These are phyloP conservation scores for Aphelenchoides fujianensis DNA, from an alignment of 1,140 invertebrate species.

Conservation along the genomic window DNA sequence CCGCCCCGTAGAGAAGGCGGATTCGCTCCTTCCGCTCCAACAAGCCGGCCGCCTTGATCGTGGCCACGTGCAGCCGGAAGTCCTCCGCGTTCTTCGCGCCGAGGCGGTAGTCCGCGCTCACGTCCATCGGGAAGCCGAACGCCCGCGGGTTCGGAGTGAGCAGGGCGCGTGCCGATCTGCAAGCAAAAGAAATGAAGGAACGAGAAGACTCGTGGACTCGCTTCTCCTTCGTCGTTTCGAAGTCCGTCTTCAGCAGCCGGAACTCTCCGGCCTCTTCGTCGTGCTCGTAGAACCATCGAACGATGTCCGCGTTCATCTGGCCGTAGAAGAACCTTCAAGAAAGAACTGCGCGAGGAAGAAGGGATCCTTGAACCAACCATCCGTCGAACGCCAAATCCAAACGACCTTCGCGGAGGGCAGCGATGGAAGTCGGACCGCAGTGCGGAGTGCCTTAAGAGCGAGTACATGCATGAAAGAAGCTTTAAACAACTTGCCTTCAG, in stretches of 20 bases:
- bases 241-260: conserved; percentile 3
- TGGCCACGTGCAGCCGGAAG: neutral
- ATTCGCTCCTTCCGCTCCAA: neutral
- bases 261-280: neutral
- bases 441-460: neutral
- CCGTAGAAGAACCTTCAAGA: conserved; percentile 18
- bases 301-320: neutral
- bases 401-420: neutral
- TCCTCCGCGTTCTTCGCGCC: neutral
- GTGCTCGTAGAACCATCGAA: conserved; percentile 22
- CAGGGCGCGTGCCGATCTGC: neutral
- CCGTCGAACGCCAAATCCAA: neutral
- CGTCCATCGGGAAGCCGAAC: conserved; percentile 7
- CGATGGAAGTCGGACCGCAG: conserved; percentile 14
- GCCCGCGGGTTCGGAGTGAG: conserved; percentile 3
- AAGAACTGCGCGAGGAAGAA: too few species aligned
- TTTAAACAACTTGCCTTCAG: neutral
- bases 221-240: neutral
- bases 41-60: neutral
- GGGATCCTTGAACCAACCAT: too few species aligned
- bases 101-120: neutral
- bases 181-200: neutral
- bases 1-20: neutral
- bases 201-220: neutral
- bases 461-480: neutral